Base-by-base conservation (phyloP, 2,888 invertebrate genomes). In the Megaustenia siamemsis region DNA sequence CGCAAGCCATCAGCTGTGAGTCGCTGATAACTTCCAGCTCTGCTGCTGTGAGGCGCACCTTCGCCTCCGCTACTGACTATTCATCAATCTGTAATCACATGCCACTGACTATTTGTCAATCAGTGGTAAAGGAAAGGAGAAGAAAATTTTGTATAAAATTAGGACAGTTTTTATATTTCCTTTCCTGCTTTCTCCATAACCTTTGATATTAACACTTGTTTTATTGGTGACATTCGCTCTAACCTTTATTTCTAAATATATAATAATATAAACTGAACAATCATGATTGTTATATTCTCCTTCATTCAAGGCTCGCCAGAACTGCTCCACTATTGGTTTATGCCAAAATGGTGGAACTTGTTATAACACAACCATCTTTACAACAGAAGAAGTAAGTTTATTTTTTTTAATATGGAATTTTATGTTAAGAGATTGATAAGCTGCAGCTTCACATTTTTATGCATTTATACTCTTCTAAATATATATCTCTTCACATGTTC, bases 261-360 rank as follows among this genome's bases (percentile, higher is more conserved):
- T 2, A 28, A 15, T 28, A 6, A 4, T 15, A 32, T 6, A 6
- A n/a, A n/a, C n/a, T n/a, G n/a, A n/a, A n/a, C n/a, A n/a, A n/a
- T n/a, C n/a, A n/a, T n/a, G n/a, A n/a, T 15, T 5, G 32, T 5
- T 8, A 28, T 15, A 32, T 35, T 18, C 68, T 68, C 21, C 24
- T 21, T 18, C 32, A 38, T 1, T 49, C 3, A 24, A 73, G 73
- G 43, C 32, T 18, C 10, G 21, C 10, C 73, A 73, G 21, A 73
- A 18, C 32, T 73, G 73, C 73, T 49, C 32, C 15, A 12, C 28
- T 8, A 49, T n/a, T 56, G 56, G 1, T 73, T 21, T 49, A 49
- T 73, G 73, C 73, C 73, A 73, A 15, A 73, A 73, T 66, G 66
- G 66, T 28, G 79, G 79, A 28, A 43, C 28, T 12, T 80, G 69